phyloP scores from a whole-genome alignment of 2,888 invertebrate species.

The Zaprionus obscuricornis region DNA sequence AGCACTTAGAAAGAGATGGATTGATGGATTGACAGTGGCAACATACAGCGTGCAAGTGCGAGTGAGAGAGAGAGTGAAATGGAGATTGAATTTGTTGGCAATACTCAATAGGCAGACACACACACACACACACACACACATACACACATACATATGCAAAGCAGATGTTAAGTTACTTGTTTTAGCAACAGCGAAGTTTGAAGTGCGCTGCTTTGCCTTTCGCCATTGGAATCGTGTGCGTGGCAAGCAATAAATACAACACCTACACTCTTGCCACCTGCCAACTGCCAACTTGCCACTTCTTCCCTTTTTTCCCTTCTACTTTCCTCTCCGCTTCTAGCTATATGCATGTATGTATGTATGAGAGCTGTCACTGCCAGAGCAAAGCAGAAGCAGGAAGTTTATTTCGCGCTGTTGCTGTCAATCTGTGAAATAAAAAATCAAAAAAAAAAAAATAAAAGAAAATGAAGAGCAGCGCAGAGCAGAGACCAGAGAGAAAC shows the following conservation, averaged over 20 bases:
- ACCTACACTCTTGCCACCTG: conserved; percentile 51
- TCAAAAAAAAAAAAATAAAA: conserved; percentile 11
- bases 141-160: conserved; percentile 34
- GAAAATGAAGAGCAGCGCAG: conserved; percentile 29
- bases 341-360: not conserved
- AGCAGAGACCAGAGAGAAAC: no score
- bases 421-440: conserved; percentile 73
- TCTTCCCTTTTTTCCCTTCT: not conserved
- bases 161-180: conserved; percentile 73
- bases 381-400: conserved; percentile 50
- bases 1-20: conserved; percentile 23
- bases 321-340: not conserved
- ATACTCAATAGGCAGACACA: not conserved
- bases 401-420: conserved; percentile 51
- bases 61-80: conserved; percentile 1
- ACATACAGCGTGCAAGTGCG: no score
- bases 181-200: conserved; percentile 75
- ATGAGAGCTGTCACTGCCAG: conserved; percentile 47
- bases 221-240: conserved; percentile 51
- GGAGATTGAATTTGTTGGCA: conserved; percentile 1
- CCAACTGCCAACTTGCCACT: conserved; percentile 14
- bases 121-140: conserved; percentile 5
- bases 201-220: conserved; percentile 49
- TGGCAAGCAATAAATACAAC: conserved; percentile 46
- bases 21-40: not conserved